phyloP scores from a whole-genome alignment of 2,797 vertebrate species.

The Liparis tanakae region DNA sequence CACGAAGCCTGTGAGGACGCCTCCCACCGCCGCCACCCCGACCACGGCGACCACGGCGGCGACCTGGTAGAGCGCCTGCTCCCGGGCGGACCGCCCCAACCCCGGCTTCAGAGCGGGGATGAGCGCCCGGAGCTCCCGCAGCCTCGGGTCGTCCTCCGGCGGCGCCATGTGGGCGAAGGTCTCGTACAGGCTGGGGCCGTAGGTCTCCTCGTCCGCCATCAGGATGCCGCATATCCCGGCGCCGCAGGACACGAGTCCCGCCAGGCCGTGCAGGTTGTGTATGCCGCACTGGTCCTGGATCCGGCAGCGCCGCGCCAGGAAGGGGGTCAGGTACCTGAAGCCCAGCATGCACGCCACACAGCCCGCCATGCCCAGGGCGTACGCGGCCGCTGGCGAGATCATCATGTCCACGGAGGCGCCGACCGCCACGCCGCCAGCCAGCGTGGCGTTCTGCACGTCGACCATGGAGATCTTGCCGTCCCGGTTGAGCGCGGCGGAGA shows the following conservation, averaged over 20 bases:
- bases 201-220: constrained; percentile 68
- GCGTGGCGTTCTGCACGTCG: constrained; percentile 88
- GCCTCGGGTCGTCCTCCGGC: constrained; percentile 72
- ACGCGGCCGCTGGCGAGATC: constrained; percentile 80
- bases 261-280: constrained; percentile 89
- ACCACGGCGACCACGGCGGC: constrained; percentile 80
- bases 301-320: constrained; percentile 70
- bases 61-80: constrained; percentile 84
- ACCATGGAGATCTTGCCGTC: constrained; percentile 83
- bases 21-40: constrained; percentile 71
- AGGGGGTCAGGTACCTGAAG: constrained; percentile 85
- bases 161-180: constrained; percentile 74
- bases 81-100: constrained; percentile 56
- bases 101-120: constrained; percentile 50
- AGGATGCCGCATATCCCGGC: constrained; percentile 82
- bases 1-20: constrained; percentile 77
- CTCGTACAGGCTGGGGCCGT: constrained; percentile 77
- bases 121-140: constrained; percentile 66
- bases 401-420: constrained; percentile 86
- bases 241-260: constrained; percentile 81
- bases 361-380: constrained; percentile 83
- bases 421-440: constrained; percentile 87
- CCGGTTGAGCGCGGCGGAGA: constrained; percentile 84
- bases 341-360: constrained; percentile 84
- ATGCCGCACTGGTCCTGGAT: constrained; percentile 89